Base-by-base conservation (phyloP, 1,140 invertebrate species). In the Drosophila truncata region DNA sequence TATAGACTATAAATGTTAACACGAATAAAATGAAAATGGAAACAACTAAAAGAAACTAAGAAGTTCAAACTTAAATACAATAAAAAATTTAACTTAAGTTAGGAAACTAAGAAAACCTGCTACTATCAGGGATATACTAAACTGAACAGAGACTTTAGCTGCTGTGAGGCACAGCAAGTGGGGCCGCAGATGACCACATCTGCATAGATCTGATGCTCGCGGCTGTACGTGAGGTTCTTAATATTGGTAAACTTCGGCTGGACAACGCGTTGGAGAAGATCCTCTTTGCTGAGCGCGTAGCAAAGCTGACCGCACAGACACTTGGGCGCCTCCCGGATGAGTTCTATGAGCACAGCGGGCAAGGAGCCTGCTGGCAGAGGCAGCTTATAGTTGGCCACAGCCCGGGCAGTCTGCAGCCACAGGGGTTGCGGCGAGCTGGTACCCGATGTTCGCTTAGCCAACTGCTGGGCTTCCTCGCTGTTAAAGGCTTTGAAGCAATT, bases 201-300 rank as follows among this genome's bases (percentile, higher is more conserved):
- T 9, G 69, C 78, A 55, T 92, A 92, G 31, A 92, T 92, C 57
- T 87, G 66, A 52, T 87, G 91, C 65, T 92, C 90, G 5, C 91
- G 84, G 55, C 91, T 92, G 20, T 91, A 91, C 0, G 88, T 81
- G 0, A 92, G 79, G 54, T 90, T 85, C 41, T 92, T 92, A 11
- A 92, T 74, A 50, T 90, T 81, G 10, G 78, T 75, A 41, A 92
- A 90, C 52, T 80, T 91, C 0, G 88, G 85, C 61, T 90, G 73
- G 0, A 64, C 54, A 0, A 91, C 90, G 7, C 91, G 78, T 31
- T 92, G 66, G 6, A 82, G 37, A 25, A 80, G 16, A 31, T 70
- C 61, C 23, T 59, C 58, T 6, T 70, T 41, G 9, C 67, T 42
- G 37, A 84, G 18, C 0, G 81, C 84, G 47, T 79, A 92, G 25